Conservation (phyloP, 2,113 vertebrate genomes). For the Takifugu flavidus region DNA sequence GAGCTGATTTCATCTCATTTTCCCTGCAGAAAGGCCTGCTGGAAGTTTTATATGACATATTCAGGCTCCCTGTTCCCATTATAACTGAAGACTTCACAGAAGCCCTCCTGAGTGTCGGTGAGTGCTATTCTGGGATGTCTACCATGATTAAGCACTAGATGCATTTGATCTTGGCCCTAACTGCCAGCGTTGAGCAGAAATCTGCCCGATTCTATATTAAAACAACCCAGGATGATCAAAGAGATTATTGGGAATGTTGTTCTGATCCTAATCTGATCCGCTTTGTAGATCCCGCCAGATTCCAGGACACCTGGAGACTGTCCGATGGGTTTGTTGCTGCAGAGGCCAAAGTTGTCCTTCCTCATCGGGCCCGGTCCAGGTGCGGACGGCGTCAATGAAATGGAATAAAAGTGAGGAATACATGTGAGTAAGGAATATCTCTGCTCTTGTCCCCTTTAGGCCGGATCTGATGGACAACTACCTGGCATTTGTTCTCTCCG, state of each 20-base stretch:
- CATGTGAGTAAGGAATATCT: background rate
- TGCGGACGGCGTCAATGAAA: constrained; percentile 34
- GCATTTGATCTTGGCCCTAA: background rate
- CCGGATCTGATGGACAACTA: constrained; percentile 99
- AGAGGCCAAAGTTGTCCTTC: constrained; percentile 94
- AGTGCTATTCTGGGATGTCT: constrained; percentile 18
- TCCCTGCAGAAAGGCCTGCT: constrained; percentile 84
- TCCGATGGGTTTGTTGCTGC: constrained; percentile 96
- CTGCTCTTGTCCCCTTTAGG: constrained; percentile 63
- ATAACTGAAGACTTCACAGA: constrained; percentile 92
- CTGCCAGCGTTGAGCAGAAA: background rate
- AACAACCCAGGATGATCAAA: background rate
- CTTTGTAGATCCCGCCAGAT: constrained; percentile 85
- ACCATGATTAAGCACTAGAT: background rate
- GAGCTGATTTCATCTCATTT: constrained; percentile 18
- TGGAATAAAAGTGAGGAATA: background rate
- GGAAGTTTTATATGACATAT: constrained; percentile 96
- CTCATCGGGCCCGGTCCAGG: constrained; percentile 94
- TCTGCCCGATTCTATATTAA: background rate
- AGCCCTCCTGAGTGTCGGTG: constrained; percentile 93
- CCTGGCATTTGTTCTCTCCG: constrained; percentile 91
- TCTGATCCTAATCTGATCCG: too few relatives aligned
- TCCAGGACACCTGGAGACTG: constrained; percentile 96
- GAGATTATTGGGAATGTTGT: constrained; percentile 7
- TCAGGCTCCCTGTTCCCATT: constrained; percentile 91